A percentile compares a stretch with the other conserved stretches of the same genome.
Evolutionary conservation across 2,797 vertebrate genomes (phyloP).

Genomic region (Mormyrops boulengeri): DNA sequence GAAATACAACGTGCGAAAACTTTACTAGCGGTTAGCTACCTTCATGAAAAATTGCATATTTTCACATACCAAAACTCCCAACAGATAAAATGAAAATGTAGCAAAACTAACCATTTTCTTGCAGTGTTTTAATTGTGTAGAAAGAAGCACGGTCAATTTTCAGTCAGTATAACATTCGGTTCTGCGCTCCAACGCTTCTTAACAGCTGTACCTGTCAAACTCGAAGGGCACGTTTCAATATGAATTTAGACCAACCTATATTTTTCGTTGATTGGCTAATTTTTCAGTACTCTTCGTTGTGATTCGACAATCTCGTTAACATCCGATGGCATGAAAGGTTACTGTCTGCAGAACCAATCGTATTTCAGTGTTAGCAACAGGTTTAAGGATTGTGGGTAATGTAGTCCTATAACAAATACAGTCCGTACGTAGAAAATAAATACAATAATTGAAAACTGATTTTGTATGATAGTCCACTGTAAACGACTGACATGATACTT

Average conservation of each 20-base stretch:
- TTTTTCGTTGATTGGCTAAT: not conserved
- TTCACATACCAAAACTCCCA: not conserved
- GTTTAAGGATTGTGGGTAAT: not conserved
- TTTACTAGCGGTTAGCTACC: not conserved
- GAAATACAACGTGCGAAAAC: not conserved
- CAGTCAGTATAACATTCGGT: not conserved
- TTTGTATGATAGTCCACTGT: not conserved
- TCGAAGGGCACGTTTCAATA: conserved; percentile 5
- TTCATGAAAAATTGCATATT: not conserved
- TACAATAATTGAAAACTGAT: not conserved
- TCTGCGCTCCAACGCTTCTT: not conserved
- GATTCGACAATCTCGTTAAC: conserved; percentile 12
- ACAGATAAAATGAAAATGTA: not conserved
- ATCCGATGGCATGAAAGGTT: not conserved
- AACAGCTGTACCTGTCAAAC: conserved; percentile 6
- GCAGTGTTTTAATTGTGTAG: not conserved
- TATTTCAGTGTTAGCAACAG: not conserved
- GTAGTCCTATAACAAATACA: conserved; percentile 3
- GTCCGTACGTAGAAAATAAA: not conserved
- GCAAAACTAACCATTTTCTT: not conserved
- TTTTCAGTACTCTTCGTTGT: not conserved
- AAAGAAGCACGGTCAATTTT: not conserved
- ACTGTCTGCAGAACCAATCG: not conserved
- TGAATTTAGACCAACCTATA: not conserved
- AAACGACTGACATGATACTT: not conserved